Percentiles rank a stretch among this genome's conserved stretches.
phyloP scores from a whole-genome alignment of 2,888 invertebrate genomes.

The Halocaridina rubra region DNA sequence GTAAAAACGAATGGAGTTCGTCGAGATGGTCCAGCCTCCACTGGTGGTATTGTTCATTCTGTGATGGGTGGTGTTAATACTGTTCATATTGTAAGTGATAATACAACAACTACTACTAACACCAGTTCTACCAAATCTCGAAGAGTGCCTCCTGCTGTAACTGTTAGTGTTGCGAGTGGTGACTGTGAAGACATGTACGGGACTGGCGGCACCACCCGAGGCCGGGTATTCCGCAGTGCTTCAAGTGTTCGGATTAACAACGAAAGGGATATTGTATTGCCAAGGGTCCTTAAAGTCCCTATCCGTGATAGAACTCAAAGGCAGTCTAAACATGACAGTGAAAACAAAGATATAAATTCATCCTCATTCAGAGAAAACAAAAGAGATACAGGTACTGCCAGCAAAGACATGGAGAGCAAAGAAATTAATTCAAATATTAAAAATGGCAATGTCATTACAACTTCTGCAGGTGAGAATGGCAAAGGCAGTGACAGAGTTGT shows the following conservation, averaged over 20 bases:
- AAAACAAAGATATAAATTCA: background rate
- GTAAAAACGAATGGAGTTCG: constrained; percentile 65
- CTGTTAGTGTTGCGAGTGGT: constrained; percentile 49
- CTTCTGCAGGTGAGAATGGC: background rate
- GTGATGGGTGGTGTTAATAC: constrained; percentile 45
- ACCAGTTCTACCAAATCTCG: background rate
- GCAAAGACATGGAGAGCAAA: background rate
- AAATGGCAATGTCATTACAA: background rate
- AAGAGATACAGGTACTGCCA: background rate
- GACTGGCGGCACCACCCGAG: background rate
- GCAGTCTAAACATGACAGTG: background rate
- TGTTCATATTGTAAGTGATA: constrained; percentile 37
- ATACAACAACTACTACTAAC: constrained; percentile 16
- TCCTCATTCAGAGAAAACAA: background rate
- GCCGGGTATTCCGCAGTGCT: constrained; percentile 15
- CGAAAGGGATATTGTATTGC: constrained; percentile 44
- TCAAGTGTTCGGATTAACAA: constrained; percentile 48
- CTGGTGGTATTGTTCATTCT: constrained; percentile 39
- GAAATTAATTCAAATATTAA: background rate
- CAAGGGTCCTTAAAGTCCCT: constrained; percentile 59
- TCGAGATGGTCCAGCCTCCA: constrained; percentile 28
- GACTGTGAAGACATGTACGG: background rate
- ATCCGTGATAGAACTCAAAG: constrained; percentile 41
- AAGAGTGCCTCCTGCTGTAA: constrained; percentile 36
- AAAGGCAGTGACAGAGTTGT: constrained; percentile 53